Base-by-base conservation (phyloP, 30 jellyfish, hydroid and myxozoan species). In the Phacellophora camtschatica region DNA sequence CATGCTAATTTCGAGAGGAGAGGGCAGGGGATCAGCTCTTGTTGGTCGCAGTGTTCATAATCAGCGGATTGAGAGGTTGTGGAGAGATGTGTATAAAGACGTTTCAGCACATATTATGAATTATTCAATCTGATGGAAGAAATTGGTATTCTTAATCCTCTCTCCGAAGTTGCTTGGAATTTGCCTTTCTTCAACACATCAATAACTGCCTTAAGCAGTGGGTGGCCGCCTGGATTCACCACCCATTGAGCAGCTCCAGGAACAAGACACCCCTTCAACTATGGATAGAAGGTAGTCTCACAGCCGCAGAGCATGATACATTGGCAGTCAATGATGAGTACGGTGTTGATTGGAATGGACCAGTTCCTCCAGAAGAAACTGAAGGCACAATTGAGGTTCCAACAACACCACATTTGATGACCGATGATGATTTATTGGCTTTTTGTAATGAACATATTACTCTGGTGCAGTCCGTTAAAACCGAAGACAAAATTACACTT, bases 41-140 rank as follows among this genome's bases (percentile, higher is more conserved):
- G 84, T 83, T 4, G 96, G 96, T 3, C 62, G 61, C 36, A 85
- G 96, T 59, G 72, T 64, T 3, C 96, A 85, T 64, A 85, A 74
- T n/a, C n/a, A n/a, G n/a, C n/a, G n/a, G n/a, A n/a, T n/a, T n/a
- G 95, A 83, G 49, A 41, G 90, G 0, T 49, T 80, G 25, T 80
- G 91, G 91, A 35, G 91, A 7, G 89, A 83, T 51, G 89, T 83
- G 41, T 83, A 7, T 76, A 41, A 36, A 13, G 84, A 87, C 28
- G 95, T 83, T 7, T 42, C 46, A 23, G 75, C 18, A 36, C 24
- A 32, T 83, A 54, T 36, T 71, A 70, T 37, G 83, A 83, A 4
- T 51, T 70, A 31, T 83, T 83, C 51, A 45, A 59, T 31, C 27
- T 57, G 36, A 71, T 83, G 95, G 95, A 83, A 55, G 95, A 70